Conservation (phyloP, 2,888 invertebrate species). For the Dermolepida albohirtum region DNA sequence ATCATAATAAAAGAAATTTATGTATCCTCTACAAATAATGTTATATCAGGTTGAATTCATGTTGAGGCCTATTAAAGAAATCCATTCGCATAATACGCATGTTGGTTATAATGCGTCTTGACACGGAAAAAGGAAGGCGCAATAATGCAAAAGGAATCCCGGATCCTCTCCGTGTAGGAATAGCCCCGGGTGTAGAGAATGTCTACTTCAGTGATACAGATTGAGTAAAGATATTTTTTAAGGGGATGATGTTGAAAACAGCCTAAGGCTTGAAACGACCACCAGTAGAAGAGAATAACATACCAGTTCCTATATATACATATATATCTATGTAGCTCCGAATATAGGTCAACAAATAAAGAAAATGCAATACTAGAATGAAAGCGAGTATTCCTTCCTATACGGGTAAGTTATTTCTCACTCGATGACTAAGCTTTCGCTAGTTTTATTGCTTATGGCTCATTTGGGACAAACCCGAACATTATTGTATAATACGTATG, state of each 20-base stretch:
- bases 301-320: constrained; percentile 6
- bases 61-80: too few relatives aligned
- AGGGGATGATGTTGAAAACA: constrained; percentile 30
- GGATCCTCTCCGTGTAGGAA: constrained; percentile 1
- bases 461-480: not conserved
- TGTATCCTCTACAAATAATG: too few relatives aligned
- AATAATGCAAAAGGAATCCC: too few relatives aligned
- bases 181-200: constrained; percentile 18
- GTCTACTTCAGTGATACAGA: constrained; percentile 25
- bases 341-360: constrained; percentile 23
- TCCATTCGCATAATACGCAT: too few relatives aligned
- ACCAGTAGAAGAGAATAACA: constrained; percentile 19
- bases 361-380: constrained; percentile 16
- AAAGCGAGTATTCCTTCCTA: not conserved
- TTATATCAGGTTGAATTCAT: too few relatives aligned
- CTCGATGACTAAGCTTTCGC: constrained; percentile 1
- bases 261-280: constrained; percentile 28
- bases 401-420: constrained; percentile 14
- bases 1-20: too few relatives aligned
- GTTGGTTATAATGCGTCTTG: too few relatives aligned
- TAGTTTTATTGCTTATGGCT: constrained; percentile 9
- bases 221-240: constrained; percentile 36
- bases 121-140: too few relatives aligned
- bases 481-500: not conserved
- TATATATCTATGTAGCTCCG: not conserved